Conservation (phyloP, 2,113 vertebrate species). For the Alexandromys fortis region DNA sequence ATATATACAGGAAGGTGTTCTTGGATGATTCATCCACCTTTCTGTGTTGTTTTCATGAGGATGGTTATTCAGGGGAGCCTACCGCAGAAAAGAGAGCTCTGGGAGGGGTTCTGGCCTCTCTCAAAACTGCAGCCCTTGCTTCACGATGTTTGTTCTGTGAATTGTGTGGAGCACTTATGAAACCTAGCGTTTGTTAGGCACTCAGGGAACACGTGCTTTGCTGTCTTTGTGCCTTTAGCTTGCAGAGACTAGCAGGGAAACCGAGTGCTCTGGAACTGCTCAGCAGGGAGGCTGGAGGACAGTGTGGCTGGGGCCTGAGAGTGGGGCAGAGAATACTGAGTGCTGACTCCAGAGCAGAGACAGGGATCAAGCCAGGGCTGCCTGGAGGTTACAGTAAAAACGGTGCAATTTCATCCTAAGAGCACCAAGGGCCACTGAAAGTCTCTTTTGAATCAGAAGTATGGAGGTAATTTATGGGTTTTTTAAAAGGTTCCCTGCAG, state of each 20-base stretch:
- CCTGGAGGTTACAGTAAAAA: not conserved
- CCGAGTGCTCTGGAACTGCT: not conserved
- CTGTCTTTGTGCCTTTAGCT: not conserved
- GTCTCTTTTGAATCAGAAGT: conserved; percentile 17
- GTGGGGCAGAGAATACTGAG: not conserved
- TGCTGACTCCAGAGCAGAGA: accelerated
- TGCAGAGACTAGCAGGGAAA: not conserved
- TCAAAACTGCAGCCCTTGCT: not conserved
- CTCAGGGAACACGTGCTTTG: not conserved
- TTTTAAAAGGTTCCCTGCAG: not conserved
- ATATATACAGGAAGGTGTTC: not conserved
- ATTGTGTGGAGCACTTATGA: not conserved
- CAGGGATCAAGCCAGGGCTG: not conserved
- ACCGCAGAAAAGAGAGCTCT: not conserved
- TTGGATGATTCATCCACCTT: not conserved
- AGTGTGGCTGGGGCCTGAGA: not conserved
- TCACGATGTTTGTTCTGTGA: not conserved
- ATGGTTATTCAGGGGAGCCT: not conserved
- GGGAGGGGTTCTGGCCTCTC: not conserved
- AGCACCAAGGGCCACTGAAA: not conserved
- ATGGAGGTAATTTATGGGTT: not conserved
- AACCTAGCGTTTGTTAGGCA: not conserved
- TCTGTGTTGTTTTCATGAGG: not conserved
- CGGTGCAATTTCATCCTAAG: not conserved
- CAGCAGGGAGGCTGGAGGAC: not conserved